A percentile compares a stretch with the other conserved stretches of the same genome.
Evolutionary conservation across 2,888 invertebrate species (phyloP).

Genomic region (Barypeithes pellucidus): DNA sequence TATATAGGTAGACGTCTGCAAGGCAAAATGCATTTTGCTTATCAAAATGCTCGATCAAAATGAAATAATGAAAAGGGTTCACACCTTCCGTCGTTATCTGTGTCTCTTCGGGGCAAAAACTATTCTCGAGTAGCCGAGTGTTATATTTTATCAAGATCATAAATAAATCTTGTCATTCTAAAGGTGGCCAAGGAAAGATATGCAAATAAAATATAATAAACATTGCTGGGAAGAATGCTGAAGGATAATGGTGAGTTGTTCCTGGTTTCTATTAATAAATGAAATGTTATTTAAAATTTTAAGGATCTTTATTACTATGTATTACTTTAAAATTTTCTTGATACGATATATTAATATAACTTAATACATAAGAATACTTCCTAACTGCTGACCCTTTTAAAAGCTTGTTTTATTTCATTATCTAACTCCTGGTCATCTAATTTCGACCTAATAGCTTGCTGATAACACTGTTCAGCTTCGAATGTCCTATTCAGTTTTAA

Average conservation of each 20-base stretch:
- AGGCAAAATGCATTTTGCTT: constrained; percentile 46
- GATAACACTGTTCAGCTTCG: constrained; percentile 67
- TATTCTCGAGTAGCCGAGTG: constrained; percentile 51
- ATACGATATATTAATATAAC: not conserved
- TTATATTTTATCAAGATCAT: constrained; percentile 56
- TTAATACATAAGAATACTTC: not conserved
- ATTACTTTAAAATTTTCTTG: no score
- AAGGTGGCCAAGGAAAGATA: constrained; percentile 48
- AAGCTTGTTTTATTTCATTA: constrained; percentile 37
- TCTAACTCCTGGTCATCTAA: constrained; percentile 39
- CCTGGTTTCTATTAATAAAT: constrained; percentile 2
- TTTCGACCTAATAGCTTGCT: constrained; percentile 63
- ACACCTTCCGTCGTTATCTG: constrained; percentile 58
- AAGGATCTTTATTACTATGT: not conserved
- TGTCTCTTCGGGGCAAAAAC: constrained; percentile 47
- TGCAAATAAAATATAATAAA: constrained; percentile 26
- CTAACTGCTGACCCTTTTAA: constrained; percentile 29
- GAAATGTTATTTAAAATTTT: constrained; percentile 10
- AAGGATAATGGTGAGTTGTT: constrained; percentile 21
- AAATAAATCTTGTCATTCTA: constrained; percentile 56
- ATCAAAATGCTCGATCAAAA: constrained; percentile 50
- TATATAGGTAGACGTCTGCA: constrained; percentile 43
- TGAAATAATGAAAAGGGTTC: constrained; percentile 58
- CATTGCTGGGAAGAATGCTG: constrained; percentile 13
- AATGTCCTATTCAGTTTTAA: constrained; percentile 61